Percentiles rank a stretch among this genome's conserved stretches.
Evolutionary conservation across 2,797 vertebrate species (phyloP).

Genomic region (Columba guinea): DNA sequence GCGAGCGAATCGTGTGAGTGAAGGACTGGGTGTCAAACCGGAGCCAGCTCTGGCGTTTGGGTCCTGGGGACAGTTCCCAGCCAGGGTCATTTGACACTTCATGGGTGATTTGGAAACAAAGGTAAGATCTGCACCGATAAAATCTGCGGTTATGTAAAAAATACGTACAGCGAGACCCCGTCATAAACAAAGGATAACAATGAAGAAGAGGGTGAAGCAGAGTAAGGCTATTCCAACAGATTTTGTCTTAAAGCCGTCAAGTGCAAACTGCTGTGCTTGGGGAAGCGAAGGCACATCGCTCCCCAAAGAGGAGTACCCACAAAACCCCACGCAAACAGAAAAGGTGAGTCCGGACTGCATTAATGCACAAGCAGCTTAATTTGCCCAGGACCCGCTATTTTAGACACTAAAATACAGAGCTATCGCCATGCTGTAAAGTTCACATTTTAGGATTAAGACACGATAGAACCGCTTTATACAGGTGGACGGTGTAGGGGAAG

Average conservation of each 20-base stretch:
- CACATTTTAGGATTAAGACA: not conserved
- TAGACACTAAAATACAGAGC: not conserved
- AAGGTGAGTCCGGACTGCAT: not conserved
- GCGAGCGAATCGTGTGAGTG: not conserved
- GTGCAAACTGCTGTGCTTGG: fast-evolving
- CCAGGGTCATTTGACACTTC: not conserved
- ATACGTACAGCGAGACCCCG: not conserved
- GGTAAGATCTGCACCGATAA: not conserved
- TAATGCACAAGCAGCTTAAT: not conserved
- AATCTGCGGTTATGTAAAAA: not conserved
- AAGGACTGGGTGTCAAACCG: not conserved
- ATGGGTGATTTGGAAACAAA: not conserved
- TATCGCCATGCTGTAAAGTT: not conserved
- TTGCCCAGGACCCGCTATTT: not conserved
- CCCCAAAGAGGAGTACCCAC: not conserved
- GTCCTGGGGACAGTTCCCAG: not conserved
- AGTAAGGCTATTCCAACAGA: not conserved
- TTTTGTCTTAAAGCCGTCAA: not conserved
- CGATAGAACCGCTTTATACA: not conserved
- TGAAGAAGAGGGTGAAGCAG: not conserved
- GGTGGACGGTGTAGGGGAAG: not conserved
- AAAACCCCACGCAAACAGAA: not conserved
- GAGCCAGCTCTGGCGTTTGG: not conserved
- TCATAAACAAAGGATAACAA: not conserved
- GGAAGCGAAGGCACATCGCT: not conserved